These are phyloP conservation scores for Cosmia trapezina DNA, from an alignment of 2,888 invertebrate genomes.

Conservation along the genomic window DNA sequence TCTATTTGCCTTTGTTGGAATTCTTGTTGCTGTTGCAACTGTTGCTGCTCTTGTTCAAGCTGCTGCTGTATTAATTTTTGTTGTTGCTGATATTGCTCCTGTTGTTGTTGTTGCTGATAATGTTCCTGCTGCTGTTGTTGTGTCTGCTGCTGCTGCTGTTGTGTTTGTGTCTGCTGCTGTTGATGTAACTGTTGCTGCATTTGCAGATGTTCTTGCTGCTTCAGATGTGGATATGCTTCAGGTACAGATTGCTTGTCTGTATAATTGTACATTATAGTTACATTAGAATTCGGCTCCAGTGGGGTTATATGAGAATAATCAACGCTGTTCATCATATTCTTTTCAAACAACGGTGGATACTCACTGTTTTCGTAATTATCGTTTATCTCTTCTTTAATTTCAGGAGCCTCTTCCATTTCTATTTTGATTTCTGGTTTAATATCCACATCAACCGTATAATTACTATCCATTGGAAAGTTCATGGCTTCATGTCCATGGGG, in stretches of 20 bases:
- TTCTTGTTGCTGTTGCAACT: slow-evolving; percentile 25
- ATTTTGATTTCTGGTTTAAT: slow-evolving; percentile 79
- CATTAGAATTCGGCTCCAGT: slow-evolving; percentile 62
- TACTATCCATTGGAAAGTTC: slow-evolving; percentile 68
- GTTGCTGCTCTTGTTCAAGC: slow-evolving; percentile 41
- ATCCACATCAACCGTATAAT: slow-evolving; percentile 76
- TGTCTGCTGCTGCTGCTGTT: slow-evolving; percentile 29
- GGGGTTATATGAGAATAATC: slow-evolving; percentile 59
- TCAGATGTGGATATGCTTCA: slow-evolving; percentile 52
- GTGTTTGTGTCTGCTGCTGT: slow-evolving; percentile 24
- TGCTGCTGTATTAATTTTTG: slow-evolving; percentile 30
- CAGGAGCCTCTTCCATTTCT: slow-evolving; percentile 76
- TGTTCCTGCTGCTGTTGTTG: slow-evolving; percentile 10
- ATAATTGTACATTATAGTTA: slow-evolving; percentile 62
- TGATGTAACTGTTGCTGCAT: slow-evolving; percentile 35
- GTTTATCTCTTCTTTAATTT: slow-evolving; percentile 69
- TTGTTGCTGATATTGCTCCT: slow-evolving; percentile 32
- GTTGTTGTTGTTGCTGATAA: slow-evolving; percentile 31
- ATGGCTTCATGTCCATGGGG: slow-evolving; percentile 72
- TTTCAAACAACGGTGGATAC: slow-evolving; percentile 59
- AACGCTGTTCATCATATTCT: slow-evolving; percentile 55
- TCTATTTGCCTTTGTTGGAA: slow-evolving; percentile 32
- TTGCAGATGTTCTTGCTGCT: slow-evolving; percentile 33
- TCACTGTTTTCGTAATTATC: slow-evolving; percentile 66
- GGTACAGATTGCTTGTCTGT: slow-evolving; percentile 59